phyloP scores from a whole-genome alignment of 2,888 invertebrate species.

The Timandra comae region DNA sequence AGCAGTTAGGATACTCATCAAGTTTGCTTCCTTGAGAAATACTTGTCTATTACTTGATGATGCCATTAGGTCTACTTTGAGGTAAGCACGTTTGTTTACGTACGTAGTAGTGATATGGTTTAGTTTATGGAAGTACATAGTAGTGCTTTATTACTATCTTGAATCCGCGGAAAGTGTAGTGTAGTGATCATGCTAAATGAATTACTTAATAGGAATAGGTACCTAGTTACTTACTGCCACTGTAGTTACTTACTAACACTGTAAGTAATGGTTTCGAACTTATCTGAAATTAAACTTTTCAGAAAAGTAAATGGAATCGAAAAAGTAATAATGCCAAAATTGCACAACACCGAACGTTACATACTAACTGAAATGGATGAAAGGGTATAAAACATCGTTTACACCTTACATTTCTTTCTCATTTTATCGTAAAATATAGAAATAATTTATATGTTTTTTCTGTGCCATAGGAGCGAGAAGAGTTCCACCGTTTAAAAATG shows the following conservation, averaged over 20 bases:
- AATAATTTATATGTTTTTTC: constrained; percentile 3
- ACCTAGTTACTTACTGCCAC: no score
- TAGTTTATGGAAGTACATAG: no score
- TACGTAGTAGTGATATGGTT: no score
- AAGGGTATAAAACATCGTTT: constrained; percentile 37
- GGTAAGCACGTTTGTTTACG: no score
- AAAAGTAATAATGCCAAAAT: constrained; percentile 66
- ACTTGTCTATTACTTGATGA: constrained; percentile 56
- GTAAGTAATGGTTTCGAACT: no score
- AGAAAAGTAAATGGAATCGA: constrained; percentile 70
- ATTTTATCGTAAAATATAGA: no score
- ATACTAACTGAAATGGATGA: constrained; percentile 68
- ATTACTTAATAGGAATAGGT: no score
- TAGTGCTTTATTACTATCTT: no score
- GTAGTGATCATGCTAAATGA: no score
- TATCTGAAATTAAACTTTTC: no score
- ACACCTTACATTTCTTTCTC: background rate
- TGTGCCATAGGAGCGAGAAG: constrained; percentile 56
- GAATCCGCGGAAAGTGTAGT: no score
- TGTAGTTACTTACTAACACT: no score
- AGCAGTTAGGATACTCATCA: constrained; percentile 58
- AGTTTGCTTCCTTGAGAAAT: constrained; percentile 67
- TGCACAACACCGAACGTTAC: constrained; percentile 61
- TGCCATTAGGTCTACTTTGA: constrained; percentile 54
- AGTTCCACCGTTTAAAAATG: constrained; percentile 69